Evolutionary conservation across 2,113 vertebrate genomes (phyloP).

Genomic region (Parotia lawesii): DNA sequence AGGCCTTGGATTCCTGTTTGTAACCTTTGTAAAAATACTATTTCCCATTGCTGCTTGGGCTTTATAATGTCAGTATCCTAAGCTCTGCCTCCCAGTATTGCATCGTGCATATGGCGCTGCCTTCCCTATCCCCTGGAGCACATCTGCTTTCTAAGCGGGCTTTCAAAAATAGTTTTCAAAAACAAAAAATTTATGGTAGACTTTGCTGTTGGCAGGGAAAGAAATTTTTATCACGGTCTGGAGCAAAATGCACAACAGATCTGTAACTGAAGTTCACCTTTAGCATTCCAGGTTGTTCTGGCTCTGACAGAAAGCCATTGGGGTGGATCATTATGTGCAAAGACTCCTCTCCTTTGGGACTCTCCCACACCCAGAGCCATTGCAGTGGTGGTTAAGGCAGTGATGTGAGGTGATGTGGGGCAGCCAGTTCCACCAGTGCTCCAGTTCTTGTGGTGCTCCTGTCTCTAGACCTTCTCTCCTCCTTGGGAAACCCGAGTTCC

Average conservation of each 20-base stretch:
- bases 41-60: constrained; percentile 25
- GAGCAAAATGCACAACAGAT: constrained; percentile 3
- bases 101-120: neutral
- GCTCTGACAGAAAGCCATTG: neutral
- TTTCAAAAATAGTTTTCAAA: constrained; percentile 53
- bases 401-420: neutral
- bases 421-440: neutral
- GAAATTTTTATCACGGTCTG: neutral
- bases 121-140: constrained; percentile 40
- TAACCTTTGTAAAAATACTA: constrained; percentile 60
- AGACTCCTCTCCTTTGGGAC: neutral
- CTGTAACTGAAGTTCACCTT: constrained; percentile 67
- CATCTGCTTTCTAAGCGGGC: constrained; percentile 18
- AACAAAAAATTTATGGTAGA: constrained; percentile 17
- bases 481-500: accelerated
- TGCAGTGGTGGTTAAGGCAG: neutral
- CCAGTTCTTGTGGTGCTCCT: neutral
- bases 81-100: constrained; percentile 31
- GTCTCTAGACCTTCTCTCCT: neutral
- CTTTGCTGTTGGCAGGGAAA: neutral
- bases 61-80: constrained; percentile 54
- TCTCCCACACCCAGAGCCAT: neutral
- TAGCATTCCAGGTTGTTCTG: constrained; percentile 26
- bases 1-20: constrained; percentile 33
- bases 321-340: neutral